phyloP scores from a whole-genome alignment of 2,113 vertebrate genomes.

The human region DNA sequence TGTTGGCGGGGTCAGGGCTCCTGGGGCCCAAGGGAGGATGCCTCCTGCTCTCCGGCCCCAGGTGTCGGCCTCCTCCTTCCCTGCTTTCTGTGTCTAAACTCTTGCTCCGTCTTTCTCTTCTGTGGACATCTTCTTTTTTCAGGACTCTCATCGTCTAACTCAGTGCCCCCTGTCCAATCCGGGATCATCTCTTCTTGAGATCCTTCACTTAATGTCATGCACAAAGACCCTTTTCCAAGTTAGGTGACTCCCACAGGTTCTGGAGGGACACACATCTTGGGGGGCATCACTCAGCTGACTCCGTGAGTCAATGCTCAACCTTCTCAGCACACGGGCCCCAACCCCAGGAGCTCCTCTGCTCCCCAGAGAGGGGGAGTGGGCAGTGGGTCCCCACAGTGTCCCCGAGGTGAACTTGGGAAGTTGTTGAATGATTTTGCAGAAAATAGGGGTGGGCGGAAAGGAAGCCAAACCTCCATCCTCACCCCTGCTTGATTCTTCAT shows the following conservation, averaged over 20 bases:
- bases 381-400: not conserved
- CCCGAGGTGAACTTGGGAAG: not conserved
- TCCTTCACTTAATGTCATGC: not conserved
- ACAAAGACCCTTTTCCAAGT: not conserved
- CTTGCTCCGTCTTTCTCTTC: not conserved
- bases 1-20: not conserved
- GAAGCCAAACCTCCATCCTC: not conserved
- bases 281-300: not conserved
- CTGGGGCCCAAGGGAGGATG: not conserved
- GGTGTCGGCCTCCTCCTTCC: not conserved
- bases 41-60: rapidly evolving
- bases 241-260: not conserved
- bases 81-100: rapidly evolving
- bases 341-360: not conserved
- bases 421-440: not conserved
- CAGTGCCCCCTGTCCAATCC: not conserved
- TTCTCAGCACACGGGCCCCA: rapidly evolving
- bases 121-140: not conserved
- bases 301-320: rapidly evolving
- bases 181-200: not conserved
- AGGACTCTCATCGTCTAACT: not conserved
- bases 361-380: not conserved
- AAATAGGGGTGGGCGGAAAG: not conserved
- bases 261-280: rapidly evolving
- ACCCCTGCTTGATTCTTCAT: not conserved